These are phyloP conservation scores for Oenanthe melanoleuca DNA, from an alignment of 2,113 vertebrate genomes.

Conservation along the genomic window DNA sequence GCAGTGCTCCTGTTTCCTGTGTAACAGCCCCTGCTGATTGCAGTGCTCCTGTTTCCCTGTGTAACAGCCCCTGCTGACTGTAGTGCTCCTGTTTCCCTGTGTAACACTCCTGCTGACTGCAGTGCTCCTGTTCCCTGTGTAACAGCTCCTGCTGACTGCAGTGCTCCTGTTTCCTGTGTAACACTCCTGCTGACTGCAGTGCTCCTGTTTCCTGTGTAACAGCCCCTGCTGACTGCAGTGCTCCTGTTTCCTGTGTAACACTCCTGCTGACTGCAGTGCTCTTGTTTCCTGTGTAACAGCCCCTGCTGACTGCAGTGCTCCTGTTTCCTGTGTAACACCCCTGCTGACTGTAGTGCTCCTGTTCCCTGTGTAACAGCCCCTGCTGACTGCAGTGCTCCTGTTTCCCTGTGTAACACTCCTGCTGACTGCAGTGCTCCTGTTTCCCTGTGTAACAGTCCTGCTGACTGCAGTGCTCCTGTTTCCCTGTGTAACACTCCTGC, in stretches of 20 bases:
- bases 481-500: too few relatives aligned
- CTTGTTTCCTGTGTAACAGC: background rate
- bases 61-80: fast-evolving
- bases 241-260: fast-evolving
- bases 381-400: fast-evolving
- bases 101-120: fast-evolving
- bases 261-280: fast-evolving
- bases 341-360: fast-evolving
- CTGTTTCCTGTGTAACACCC: background rate
- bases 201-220: background rate
- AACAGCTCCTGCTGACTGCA: fast-evolving
- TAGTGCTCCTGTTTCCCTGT: fast-evolving
- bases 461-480: fast-evolving
- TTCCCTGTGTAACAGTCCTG: fast-evolving
- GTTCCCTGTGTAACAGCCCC: background rate
- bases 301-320: fast-evolving
- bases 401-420: background rate
- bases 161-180: background rate
- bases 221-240: fast-evolving
- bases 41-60: fast-evolving
- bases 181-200: fast-evolving
- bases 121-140: fast-evolving
- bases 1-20: fast-evolving
- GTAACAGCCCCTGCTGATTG: fast-evolving
- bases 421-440: fast-evolving